Percentiles rank a stretch among this genome's conserved stretches.
Evolutionary conservation across 2,113 vertebrate genomes (phyloP).

Genomic region (Piprites chloris): DNA sequence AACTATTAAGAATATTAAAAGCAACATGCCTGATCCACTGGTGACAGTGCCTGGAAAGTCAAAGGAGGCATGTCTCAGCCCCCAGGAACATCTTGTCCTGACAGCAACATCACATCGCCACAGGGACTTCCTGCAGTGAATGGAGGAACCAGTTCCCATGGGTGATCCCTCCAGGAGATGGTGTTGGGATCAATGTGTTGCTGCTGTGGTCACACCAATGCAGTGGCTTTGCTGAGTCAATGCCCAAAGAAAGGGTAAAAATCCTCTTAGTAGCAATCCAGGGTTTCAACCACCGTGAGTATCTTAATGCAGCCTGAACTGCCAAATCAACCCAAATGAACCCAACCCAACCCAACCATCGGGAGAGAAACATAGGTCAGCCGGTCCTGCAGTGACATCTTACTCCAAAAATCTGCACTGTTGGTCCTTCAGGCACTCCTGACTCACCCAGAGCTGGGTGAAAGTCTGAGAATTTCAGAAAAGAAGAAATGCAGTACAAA

Average conservation of each 20-base stretch:
- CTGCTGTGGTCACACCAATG: fast-evolving
- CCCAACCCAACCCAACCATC: background rate
- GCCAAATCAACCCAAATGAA: background rate
- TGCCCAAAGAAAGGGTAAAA: background rate
- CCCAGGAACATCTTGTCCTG: background rate
- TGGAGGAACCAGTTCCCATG: background rate
- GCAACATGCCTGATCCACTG: background rate
- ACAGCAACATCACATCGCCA: background rate
- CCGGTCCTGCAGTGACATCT: fast-evolving
- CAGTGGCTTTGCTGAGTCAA: background rate
- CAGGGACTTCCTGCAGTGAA: background rate
- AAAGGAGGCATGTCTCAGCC: fast-evolving
- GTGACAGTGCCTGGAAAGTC: background rate
- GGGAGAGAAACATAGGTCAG: background rate
- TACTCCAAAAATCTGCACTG: background rate
- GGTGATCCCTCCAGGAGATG: background rate
- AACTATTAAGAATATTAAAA: background rate
- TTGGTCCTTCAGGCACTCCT: background rate
- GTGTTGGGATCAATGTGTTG: too few species aligned
- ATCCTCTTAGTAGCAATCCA: background rate
- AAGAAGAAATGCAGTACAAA: background rate
- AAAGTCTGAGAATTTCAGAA: background rate
- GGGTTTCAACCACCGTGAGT: background rate
- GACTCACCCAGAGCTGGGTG: background rate
- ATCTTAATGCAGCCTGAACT: background rate